A percentile compares a stretch with the other conserved stretches of the same genome.
Conservation (phyloP, 2,797 vertebrate species). For the Trachurus trachurus region DNA sequence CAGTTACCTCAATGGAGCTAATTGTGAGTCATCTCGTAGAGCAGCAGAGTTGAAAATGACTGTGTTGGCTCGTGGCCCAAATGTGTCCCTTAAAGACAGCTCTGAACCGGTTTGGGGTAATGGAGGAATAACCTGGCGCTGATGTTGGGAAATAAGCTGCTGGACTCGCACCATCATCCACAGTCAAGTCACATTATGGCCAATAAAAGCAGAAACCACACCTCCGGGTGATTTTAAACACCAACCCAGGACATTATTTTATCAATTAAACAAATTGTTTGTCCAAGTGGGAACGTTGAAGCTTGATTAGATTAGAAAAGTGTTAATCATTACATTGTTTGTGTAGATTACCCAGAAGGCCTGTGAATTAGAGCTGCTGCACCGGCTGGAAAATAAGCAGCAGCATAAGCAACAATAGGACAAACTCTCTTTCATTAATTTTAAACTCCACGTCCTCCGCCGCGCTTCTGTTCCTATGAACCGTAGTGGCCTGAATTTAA, state of each 20-base stretch:
- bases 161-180: constrained; percentile 44
- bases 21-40: constrained; percentile 73
- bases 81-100: constrained; percentile 64
- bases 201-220: constrained; percentile 36
- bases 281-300: constrained; percentile 11
- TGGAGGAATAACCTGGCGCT: constrained; percentile 49
- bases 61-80: constrained; percentile 59
- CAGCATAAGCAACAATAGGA: background rate
- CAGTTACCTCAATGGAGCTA: constrained; percentile 70
- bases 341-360: background rate
- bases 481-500: background rate
- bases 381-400: background rate
- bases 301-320: constrained; percentile 37
- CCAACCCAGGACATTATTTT: constrained; percentile 6
- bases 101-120: constrained; percentile 48
- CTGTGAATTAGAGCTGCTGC: background rate
- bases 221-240: constrained; percentile 20
- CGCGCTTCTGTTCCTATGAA: background rate
- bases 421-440: background rate
- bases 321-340: constrained; percentile 26
- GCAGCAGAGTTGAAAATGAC: constrained; percentile 65
- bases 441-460: background rate
- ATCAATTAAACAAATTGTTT: constrained; percentile 40
- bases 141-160: constrained; percentile 6
- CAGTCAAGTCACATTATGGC: background rate